Percentiles rank a stretch among this genome's conserved stretches.
These are phyloP conservation scores for Falco concolor DNA, from an alignment of 2,797 vertebrate species.

Conservation along the genomic window DNA sequence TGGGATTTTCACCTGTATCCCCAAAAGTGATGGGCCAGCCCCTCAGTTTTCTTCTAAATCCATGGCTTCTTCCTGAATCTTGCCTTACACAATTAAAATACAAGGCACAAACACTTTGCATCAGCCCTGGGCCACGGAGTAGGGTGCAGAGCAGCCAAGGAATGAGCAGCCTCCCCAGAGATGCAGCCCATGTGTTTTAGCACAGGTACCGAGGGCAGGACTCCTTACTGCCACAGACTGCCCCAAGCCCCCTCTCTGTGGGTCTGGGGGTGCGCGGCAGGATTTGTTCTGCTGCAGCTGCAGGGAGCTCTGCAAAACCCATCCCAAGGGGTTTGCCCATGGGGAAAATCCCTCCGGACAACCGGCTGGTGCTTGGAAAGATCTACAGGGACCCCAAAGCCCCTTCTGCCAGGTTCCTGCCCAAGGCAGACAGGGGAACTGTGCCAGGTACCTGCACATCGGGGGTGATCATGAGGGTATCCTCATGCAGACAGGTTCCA, in stretches of 20 bases:
- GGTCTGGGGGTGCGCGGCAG: neutral
- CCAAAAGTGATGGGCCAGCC: neutral
- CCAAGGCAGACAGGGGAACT: neutral
- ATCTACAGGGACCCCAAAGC: neutral
- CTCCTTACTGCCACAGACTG: neutral
- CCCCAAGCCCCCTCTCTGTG: neutral
- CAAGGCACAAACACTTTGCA: neutral
- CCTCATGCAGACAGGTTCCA: neutral
- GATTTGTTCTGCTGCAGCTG: neutral
- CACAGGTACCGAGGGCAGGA: neutral
- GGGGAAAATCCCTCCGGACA: neutral
- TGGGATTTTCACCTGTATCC: neutral
- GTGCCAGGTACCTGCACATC: neutral
- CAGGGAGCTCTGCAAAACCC: neutral
- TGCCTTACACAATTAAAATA: fast-evolving
- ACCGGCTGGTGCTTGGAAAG: neutral
- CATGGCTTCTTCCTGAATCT: neutral
- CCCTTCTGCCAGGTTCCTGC: neutral
- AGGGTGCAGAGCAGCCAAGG: no score
- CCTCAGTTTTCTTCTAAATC: neutral
- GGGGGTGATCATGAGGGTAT: no score
- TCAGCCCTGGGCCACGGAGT: fast-evolving
- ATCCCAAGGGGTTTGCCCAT: neutral
- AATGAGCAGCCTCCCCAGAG: neutral
- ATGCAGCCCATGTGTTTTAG: neutral